These are phyloP conservation scores for Agonopterix arenella DNA, from an alignment of 2,888 invertebrate species.

Conservation along the genomic window DNA sequence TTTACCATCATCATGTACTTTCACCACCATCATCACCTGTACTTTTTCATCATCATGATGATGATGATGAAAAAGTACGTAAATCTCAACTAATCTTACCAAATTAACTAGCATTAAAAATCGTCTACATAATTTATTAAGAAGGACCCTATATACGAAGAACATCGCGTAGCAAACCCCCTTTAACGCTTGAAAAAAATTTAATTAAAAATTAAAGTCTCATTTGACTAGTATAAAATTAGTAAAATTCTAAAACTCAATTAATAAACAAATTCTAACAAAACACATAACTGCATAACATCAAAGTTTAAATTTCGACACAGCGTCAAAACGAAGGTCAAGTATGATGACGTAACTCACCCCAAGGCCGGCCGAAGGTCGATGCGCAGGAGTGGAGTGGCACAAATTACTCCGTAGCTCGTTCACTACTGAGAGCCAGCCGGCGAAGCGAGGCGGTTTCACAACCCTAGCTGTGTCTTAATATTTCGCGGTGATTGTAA, in stretches of 20 bases:
- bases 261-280: background rate
- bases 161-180: too few relatives aligned
- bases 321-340: conserved; percentile 32
- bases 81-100: too few relatives aligned
- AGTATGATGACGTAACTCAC: conserved; percentile 53
- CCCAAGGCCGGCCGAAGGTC: conserved; percentile 55
- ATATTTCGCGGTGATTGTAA: conserved; percentile 51
- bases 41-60: too few relatives aligned
- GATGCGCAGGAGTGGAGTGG: conserved; percentile 50
- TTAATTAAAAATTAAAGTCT: too few relatives aligned
- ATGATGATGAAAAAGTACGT: too few relatives aligned
- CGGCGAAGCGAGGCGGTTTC: conserved; percentile 39
- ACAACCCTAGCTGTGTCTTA: conserved; percentile 64
- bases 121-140: too few relatives aligned
- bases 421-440: conserved; percentile 55
- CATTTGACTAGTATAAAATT: too few relatives aligned
- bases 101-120: too few relatives aligned
- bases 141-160: too few relatives aligned
- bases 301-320: background rate
- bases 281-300: background rate
- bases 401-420: conserved; percentile 50
- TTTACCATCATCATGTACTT: too few relatives aligned
- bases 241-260: background rate
- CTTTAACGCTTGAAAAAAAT: too few relatives aligned
- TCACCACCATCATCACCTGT: too few relatives aligned